Evolutionary conservation across 2,888 invertebrate species (phyloP).

Genomic region (Omphaloscelis lunosa): DNA sequence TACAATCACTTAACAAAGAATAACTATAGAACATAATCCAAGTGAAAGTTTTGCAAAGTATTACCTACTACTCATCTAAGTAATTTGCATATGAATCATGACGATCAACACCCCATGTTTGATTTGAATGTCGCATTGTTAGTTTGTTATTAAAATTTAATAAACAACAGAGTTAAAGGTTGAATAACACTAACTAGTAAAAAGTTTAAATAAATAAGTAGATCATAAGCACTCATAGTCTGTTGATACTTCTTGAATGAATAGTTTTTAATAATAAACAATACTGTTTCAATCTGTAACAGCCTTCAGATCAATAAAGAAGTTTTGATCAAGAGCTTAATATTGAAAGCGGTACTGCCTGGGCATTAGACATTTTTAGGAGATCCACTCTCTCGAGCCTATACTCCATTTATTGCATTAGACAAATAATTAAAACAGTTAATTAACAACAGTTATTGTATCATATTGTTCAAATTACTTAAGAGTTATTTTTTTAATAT

Average conservation of each 20-base stretch:
- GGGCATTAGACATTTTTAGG: not conserved
- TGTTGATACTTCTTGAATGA: not conserved
- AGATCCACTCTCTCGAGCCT: not conserved
- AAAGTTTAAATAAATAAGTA: not conserved
- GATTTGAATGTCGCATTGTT: not conserved
- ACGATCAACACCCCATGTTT: not conserved
- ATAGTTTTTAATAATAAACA: not conserved
- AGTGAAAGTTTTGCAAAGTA: slow-evolving; percentile 1
- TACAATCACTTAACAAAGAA: not conserved
- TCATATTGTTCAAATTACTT: too few relatives aligned
- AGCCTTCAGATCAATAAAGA: not conserved
- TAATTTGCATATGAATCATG: not conserved
- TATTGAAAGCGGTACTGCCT: too few relatives aligned
- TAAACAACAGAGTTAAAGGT: not conserved
- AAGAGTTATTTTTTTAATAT: too few relatives aligned
- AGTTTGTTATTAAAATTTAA: not conserved
- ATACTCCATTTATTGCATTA: not conserved
- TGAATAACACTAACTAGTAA: not conserved
- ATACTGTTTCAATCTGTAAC: not conserved
- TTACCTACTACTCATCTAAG: not conserved
- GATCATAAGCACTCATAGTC: not conserved
- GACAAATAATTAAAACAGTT: too few relatives aligned
- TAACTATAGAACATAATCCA: slow-evolving; percentile 18
- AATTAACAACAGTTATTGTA: too few relatives aligned
- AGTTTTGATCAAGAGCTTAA: not conserved